Evolutionary conservation across 2,888 invertebrate genomes (phyloP).

Genomic region (Oegoconia quadripuncta): DNA sequence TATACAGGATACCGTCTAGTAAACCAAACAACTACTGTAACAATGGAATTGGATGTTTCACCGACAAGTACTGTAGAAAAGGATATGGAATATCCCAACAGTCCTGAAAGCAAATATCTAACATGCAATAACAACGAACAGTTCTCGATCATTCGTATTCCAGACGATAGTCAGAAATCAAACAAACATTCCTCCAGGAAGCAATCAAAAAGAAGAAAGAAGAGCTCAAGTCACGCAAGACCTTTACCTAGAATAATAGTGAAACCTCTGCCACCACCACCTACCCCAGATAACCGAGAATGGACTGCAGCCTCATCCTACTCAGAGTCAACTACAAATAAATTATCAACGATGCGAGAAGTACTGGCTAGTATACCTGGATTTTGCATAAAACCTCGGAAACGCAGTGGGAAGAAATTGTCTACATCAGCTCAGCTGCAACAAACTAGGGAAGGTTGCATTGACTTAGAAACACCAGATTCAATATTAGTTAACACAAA

Average conservation of each 20-base stretch:
- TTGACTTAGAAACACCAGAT: constrained; percentile 97
- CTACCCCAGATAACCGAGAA: constrained; percentile 69
- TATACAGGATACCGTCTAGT: constrained; percentile 39
- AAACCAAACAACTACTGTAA: constrained; percentile 24
- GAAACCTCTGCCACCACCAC: constrained; percentile 86
- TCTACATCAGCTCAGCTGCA: constrained; percentile 95
- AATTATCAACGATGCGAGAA: constrained; percentile 92
- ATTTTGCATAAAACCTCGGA: constrained; percentile 89
- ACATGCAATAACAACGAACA: constrained; percentile 62
- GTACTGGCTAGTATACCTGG: constrained; percentile 93
- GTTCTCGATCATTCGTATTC: constrained; percentile 67
- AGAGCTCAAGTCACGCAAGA: constrained; percentile 85
- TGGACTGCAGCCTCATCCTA: constrained; percentile 69
- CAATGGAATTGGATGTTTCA: constrained; percentile 68
- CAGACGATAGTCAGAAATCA: constrained; percentile 77
- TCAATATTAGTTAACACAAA: constrained; percentile 96
- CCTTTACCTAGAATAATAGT: constrained; percentile 89
- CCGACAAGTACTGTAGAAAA: constrained; percentile 46
- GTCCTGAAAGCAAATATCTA: constrained; percentile 60
- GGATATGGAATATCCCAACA: constrained; percentile 63
- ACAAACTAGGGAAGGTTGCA: constrained; percentile 94
- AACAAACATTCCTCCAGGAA: constrained; percentile 88
- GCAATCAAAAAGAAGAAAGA: constrained; percentile 85
- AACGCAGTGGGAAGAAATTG: constrained; percentile 89
- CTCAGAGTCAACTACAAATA: constrained; percentile 48